Percentiles rank a stretch among this genome's conserved stretches.
Conservation (phyloP, 2,113 vertebrate genomes). For the Macaca fascicularis region T2T-MFA8v1.1 NC_088379.1:114954501-114955000, state of each 20-base stretch:
- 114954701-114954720: conserved; percentile 44
- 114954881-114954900: neutral
- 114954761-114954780: neutral
- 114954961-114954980: neutral
- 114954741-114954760: neutral
- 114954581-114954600: conserved; percentile 74
- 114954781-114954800: neutral
- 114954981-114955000: neutral
- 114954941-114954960: neutral
- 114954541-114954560: conserved; percentile 67
- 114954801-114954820: neutral
- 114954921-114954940: no score
- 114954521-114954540: conserved; percentile 71
- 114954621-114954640: conserved; percentile 70
- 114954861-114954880: neutral
- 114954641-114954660: conserved; percentile 68
- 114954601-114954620: conserved; percentile 70
- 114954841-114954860: neutral
- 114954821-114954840: neutral
- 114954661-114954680: conserved; percentile 65
- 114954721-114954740: neutral
- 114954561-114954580: conserved; percentile 65
- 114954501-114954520: conserved; percentile 67
- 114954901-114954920: neutral
- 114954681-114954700: conserved; percentile 48